These are phyloP conservation scores for Phaedon cochleariae DNA, from an alignment of 2,888 invertebrate species.

Conservation along the genomic window DNA sequence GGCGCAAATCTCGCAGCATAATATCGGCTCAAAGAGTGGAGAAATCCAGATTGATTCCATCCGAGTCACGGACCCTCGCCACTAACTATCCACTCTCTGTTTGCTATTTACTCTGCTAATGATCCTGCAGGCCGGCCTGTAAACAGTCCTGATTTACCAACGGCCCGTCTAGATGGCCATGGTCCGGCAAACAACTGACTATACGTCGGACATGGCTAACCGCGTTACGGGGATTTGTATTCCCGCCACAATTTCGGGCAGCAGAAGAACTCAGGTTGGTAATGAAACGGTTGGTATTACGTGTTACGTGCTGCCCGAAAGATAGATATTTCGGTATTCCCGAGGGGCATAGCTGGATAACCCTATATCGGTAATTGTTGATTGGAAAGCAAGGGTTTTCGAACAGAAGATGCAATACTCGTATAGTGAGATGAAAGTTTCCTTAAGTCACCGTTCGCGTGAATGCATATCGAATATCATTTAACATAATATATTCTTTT, in stretches of 20 bases:
- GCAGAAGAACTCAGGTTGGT: slow-evolving; percentile 24
- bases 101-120: slow-evolving; percentile 35
- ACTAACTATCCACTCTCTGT: slow-evolving; percentile 23
- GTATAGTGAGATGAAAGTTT: too few relatives aligned
- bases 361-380: not conserved
- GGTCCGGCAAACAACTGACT: slow-evolving; percentile 26
- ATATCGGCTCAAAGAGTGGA: slow-evolving; percentile 29
- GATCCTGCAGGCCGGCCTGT: slow-evolving; percentile 32
- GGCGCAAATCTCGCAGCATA: not conserved
- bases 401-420: too few relatives aligned
- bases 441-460: too few relatives aligned
- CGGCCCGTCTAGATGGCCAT: slow-evolving; percentile 21
- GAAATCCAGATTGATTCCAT: slow-evolving; percentile 28
- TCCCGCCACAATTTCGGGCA: slow-evolving; percentile 22
- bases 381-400: not conserved
- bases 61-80: slow-evolving; percentile 31
- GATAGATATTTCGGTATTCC: not conserved
- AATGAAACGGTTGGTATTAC: slow-evolving; percentile 22
- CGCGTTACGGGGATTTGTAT: slow-evolving; percentile 21
- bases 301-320: not conserved
- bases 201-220: slow-evolving; percentile 6
- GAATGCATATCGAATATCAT: too few relatives aligned
- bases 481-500: too few relatives aligned
- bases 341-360: too few relatives aligned
- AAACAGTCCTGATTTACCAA: slow-evolving; percentile 33